phyloP scores from a whole-genome alignment of 2,888 invertebrate species.

The Mantis religiosa region DNA sequence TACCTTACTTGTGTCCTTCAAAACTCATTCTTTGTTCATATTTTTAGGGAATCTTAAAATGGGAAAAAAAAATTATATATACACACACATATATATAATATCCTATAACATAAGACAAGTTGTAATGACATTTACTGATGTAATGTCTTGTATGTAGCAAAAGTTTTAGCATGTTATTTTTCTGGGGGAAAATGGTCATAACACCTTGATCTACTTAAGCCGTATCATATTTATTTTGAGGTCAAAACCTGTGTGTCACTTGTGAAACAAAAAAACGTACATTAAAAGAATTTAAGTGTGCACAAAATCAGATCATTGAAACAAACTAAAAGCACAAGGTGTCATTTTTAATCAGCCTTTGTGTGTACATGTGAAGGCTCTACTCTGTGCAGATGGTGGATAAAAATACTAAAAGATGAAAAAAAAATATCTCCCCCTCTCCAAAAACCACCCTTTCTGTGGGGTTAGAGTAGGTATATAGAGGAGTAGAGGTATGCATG shows the following conservation, averaged over 20 bases:
- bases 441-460: not conserved
- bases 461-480: not conserved
- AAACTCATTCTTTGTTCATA: not conserved
- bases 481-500: not conserved
- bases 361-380: not conserved
- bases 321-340: not conserved
- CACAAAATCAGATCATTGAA: not conserved
- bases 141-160: not conserved
- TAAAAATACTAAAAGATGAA: not conserved
- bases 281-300: not conserved
- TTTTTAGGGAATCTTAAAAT: not conserved
- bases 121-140: not conserved
- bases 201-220: not conserved
- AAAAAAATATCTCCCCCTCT: not conserved
- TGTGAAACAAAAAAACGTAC: not conserved
- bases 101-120: not conserved
- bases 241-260: not conserved
- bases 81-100: not conserved
- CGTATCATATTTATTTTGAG: not conserved
- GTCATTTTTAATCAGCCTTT: not conserved
- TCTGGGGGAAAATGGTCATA: not conserved
- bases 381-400: not conserved
- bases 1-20: not conserved
- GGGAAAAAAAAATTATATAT: not conserved
- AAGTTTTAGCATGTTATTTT: not conserved